These are phyloP conservation scores for Ectemnius lituratus DNA, from an alignment of 2,888 invertebrate genomes.

Conservation along the genomic window DNA sequence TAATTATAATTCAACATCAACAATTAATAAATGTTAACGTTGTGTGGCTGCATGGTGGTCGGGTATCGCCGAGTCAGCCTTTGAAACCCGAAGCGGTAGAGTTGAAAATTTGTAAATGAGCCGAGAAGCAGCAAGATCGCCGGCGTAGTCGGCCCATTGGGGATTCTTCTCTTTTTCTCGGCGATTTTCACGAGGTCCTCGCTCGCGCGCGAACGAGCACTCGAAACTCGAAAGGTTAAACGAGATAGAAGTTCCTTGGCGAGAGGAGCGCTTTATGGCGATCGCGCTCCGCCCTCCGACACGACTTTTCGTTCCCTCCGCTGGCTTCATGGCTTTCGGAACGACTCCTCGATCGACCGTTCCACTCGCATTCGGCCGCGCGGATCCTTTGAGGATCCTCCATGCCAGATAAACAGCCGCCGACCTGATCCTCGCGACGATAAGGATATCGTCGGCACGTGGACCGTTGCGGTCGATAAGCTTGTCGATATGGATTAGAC, in stretches of 20 bases:
- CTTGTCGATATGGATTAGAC: no score
- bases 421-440: no score
- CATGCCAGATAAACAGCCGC: neutral
- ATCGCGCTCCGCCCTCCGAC: slow-evolving; percentile 24
- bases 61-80: slow-evolving; percentile 23
- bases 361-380: neutral
- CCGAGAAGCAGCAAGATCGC: neutral
- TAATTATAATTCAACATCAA: no score
- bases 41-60: slow-evolving; percentile 11
- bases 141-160: slow-evolving; percentile 7
- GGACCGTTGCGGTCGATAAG: no score
- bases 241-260: neutral
- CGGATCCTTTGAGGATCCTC: neutral
- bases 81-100: slow-evolving; percentile 35
- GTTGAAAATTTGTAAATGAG: slow-evolving; percentile 62
- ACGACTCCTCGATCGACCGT: neutral
- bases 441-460: no score
- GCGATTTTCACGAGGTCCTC: slow-evolving; percentile 42
- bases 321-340: neutral
- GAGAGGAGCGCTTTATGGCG: slow-evolving; percentile 4
- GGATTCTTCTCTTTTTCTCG: slow-evolving; percentile 19
- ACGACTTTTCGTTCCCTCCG: slow-evolving; percentile 28
- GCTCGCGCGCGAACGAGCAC: slow-evolving; percentile 35
- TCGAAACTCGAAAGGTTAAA: slow-evolving; percentile 17
- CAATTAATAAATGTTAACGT: slow-evolving; percentile 27